Base-by-base conservation (phyloP, 2,113 vertebrate genomes). In the Leptocoma aspasia region DNA sequence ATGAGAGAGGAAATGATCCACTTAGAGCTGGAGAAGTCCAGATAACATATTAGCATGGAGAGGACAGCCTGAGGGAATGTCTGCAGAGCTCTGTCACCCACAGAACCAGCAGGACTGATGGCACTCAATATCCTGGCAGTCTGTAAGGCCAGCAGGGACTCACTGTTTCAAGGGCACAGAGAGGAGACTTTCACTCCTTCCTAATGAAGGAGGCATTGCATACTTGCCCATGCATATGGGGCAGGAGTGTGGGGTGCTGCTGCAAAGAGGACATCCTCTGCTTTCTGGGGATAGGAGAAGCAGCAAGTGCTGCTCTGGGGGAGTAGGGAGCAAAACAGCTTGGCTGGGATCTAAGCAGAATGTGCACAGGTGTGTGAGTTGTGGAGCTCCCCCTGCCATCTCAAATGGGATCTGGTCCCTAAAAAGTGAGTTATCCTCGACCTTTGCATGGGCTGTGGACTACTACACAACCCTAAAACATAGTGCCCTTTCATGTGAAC, bases 1-100 rank as follows among this genome's bases (percentile, higher is more conserved):
- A 86, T 78, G 56, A 81, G 89, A 78, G 57, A 86, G 64, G 47
- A 95, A 95, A 92, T 76, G 41, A 94, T 89, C 57, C 14, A 44
- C 45, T 82, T 82, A 81, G 44, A 84, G 53, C 69, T 68, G 50
- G 65, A 85, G 57, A 39, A 79, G 73, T 64, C 41, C 45, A 69
- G 70, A 68, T 89, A 91, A 59, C 30, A 9, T 85, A 56, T 79
- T 53, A 81, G 14, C 47, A 53, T n/a, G 37, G 63, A 73, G 37
- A 30, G 27, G 47, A 69, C 28, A 76, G 80, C 81, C 69, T 75
- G 61, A 82, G 69, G 83, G 47, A n/a, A 75, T 44, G 42, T 60
- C 86, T 78, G 89, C 64, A 89, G 64, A 86, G 30, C 78, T 81
- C 56, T 77, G 78, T 86, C 72, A 93, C 60, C 82, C 52, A 18